Evolutionary conservation across 2,113 vertebrate species (phyloP).

Genomic region (Tragelaphus imberbis): DNA sequence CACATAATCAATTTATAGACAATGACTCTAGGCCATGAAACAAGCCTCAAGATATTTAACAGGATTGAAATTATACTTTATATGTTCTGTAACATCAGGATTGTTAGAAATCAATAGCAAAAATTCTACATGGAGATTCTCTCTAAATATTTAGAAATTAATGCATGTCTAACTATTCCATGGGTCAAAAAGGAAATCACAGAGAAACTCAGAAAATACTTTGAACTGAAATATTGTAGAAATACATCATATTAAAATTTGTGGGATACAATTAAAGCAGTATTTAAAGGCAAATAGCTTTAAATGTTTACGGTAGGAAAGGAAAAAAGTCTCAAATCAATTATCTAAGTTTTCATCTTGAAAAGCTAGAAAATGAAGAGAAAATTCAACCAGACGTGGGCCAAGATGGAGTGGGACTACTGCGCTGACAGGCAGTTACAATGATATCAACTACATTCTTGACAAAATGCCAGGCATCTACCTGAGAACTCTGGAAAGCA

Average conservation of each 20-base stretch:
- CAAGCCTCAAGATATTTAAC: background rate
- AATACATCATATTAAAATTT: background rate
- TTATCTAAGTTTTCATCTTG: background rate
- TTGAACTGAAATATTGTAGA: background rate
- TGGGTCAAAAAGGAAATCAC: background rate
- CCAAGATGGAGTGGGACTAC: background rate
- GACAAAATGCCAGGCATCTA: background rate
- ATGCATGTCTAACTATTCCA: background rate
- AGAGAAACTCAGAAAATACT: slow-evolving; percentile 16
- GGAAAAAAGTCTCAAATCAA: background rate
- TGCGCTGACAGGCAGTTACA: background rate
- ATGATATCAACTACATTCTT: background rate
- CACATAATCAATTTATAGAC: background rate
- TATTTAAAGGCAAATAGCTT: background rate
- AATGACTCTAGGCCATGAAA: background rate
- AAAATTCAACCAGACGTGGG: background rate
- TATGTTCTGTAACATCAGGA: background rate
- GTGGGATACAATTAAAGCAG: background rate
- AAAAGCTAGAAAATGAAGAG: background rate
- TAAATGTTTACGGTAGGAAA: background rate
- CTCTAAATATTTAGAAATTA: slow-evolving; percentile 12
- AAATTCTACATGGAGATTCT: background rate
- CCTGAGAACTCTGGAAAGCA: background rate
- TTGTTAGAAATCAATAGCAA: background rate
- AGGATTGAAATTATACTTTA: background rate